Base-by-base conservation (phyloP, 2,113 vertebrate species). In the Tringa solitaria region DNA sequence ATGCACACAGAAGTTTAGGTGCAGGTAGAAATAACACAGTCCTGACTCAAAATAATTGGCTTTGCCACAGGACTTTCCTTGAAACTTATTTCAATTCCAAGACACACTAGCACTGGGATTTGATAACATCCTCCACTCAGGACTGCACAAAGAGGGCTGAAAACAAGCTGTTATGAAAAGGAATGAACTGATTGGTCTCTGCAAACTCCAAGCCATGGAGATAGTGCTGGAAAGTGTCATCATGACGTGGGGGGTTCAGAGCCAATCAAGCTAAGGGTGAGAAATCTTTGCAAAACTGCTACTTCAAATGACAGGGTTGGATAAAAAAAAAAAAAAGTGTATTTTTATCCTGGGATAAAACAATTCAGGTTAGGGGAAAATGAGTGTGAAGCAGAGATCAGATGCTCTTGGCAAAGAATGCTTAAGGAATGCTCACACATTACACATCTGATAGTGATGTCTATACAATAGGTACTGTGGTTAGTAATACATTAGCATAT, bases 171-270 rank as follows among this genome's bases (percentile, higher is more conserved):
- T 1, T 43, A 63, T 1, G 41, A n/a, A 48, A 65, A 48, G 76
- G 59, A 28, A 35, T 2, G 16, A 70, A 28, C 32, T 22, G 93
- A 96, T 96, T 97, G 95, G 84, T 91, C 91, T 93, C 61, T 61
- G 89, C 74, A 74, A 79, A 37, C 88, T 89, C 74, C 87, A 45
- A 91, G 93, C 91, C 93, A 39, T 96, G 87, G 95, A 96, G 96
- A 96, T 84, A 96, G 85, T 3, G 81, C 82, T 89, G 13, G 75
- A 12, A 76, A 15, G 80, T 45, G 61, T 91, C 80, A 45, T 12
- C 3, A 2, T 96, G 95, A 96, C 77, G 89, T 72, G 46, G n/a
- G n/a, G 59, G 35, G n/a, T 30, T 82, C 35, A 0, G 61, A 91
- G 81, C 96, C 96, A 97, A 96, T 95, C 84, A 32, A 43, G 51